Base-by-base conservation (phyloP, 2,797 vertebrate genomes). In the Corythornis leucogaster region DNA sequence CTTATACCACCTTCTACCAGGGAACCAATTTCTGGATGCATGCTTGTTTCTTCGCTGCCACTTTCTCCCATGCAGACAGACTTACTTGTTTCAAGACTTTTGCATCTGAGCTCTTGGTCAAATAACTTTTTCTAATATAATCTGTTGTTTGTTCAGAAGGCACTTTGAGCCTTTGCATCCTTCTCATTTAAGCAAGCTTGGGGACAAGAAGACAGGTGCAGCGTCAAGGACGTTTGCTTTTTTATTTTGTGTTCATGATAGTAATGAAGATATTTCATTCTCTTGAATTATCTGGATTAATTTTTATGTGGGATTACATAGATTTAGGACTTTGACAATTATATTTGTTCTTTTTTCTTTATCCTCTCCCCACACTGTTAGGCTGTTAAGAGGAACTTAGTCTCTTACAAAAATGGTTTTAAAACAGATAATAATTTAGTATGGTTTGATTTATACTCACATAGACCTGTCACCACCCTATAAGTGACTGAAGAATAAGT, bases 381-480 rank as follows among this genome's bases (percentile, higher is more conserved):
- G 66, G 53, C 1, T 0, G 1, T 43, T 45, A 53, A 16, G 19
- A 33, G 5, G 2, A 4, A 12, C 4, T 54, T 38, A 5, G 0
- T 68, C 2, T 74, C n/a, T 22, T 58, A 54, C 11, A 28, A 63
- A 80, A 75, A 33, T 54, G 3, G 0, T 28, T 81, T 80, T 45
- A 19, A 58, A 58, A 43, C 22, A 45, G 1, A 2, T 70, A 12
- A 14, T 55, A 22, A 33, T 55, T 43, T 54, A 43, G 5, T 46
- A 43, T 35, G 13, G 4, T 13, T 75, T 80, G 7, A 35, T 86
- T 68, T 71, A 50, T 48, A 45, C 7, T 75, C 6, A 25, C 25
- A n/a, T 11, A 79, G 6, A 28, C 4, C 21, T 76, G 11, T 31
- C 66, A 51, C 2, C 5, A 17, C 66, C 62, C 14, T 3, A 14